A percentile compares a stretch with the other conserved stretches of the same genome.
Conservation (phyloP, 2,797 vertebrate species). For the Discoglossus pictus region DNA sequence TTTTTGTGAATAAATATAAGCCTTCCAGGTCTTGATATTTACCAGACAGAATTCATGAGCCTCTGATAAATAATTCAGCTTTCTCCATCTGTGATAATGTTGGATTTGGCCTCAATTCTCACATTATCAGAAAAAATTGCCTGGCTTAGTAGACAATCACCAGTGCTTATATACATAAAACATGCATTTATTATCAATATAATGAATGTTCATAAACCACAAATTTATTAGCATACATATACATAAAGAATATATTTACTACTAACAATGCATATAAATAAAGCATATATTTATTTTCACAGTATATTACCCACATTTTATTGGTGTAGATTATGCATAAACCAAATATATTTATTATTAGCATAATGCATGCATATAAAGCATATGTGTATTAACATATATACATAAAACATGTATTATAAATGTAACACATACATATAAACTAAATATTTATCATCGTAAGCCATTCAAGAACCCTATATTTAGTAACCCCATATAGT, state of each 20-base stretch:
- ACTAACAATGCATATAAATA: not conserved
- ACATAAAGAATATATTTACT: constrained; percentile 31
- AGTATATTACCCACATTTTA: not conserved
- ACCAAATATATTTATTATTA: constrained; percentile 3
- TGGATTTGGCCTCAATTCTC: constrained; percentile 75
- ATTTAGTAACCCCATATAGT: constrained; percentile 3
- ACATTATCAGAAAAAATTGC: constrained; percentile 73
- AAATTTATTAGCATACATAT: constrained; percentile 39
- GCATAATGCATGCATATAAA: constrained; percentile 1
- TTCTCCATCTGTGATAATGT: constrained; percentile 75
- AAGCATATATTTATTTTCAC: constrained; percentile 25
- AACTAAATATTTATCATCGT: constrained; percentile 1
- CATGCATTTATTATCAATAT: constrained; percentile 38
- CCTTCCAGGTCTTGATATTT: constrained; percentile 66
- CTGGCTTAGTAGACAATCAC: constrained; percentile 55
- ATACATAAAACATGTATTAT: not conserved
- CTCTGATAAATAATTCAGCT: constrained; percentile 77
- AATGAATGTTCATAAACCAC: constrained; percentile 41
- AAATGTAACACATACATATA: not conserved
- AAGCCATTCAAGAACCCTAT: constrained; percentile 14
- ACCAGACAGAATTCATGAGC: constrained; percentile 67
- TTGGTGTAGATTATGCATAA: constrained; percentile 24
- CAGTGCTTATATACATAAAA: constrained; percentile 10
- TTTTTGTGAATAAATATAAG: constrained; percentile 62
- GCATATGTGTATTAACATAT: not conserved